Conservation (phyloP, 2,113 vertebrate genomes). For the Australoheros scitulus region DNA sequence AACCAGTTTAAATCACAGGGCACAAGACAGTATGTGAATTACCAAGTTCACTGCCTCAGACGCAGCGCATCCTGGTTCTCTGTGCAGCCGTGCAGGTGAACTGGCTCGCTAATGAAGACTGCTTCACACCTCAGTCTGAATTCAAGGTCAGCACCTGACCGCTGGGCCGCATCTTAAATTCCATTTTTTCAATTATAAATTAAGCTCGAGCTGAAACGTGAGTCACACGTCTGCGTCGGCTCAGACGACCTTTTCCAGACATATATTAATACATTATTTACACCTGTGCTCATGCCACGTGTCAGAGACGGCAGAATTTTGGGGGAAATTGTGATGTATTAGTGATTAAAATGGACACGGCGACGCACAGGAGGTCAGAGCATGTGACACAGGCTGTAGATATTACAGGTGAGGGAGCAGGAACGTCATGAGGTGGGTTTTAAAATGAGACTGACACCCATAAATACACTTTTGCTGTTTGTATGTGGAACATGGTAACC, state of each 20-base stretch:
- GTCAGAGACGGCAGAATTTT: background rate
- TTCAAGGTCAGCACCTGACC: constrained; percentile 63
- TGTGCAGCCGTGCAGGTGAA: constrained; percentile 49
- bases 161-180: constrained; percentile 30
- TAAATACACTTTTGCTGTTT: background rate
- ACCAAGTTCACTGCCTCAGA: constrained; percentile 58
- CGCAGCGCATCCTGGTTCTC: constrained; percentile 35
- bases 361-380: background rate
- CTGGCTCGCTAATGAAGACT: constrained; percentile 57
- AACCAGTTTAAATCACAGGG: constrained; percentile 72
- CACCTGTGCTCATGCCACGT: background rate
- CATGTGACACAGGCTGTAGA: background rate
- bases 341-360: background rate
- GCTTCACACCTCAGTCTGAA: constrained; percentile 31
- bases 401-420: background rate
- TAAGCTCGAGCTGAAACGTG: constrained; percentile 4
- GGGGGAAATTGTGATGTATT: background rate
- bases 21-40: constrained; percentile 61
- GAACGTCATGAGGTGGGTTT: background rate
- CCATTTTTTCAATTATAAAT: constrained; percentile 34
- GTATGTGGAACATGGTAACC: too few species aligned
- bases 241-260: constrained; percentile 16
- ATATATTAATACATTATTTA: constrained; percentile 36
- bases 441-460: background rate
- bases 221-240: constrained; percentile 15